Base-by-base conservation (phyloP, 23 tunicate genomes). In the Halocynthia aurantium region DNA sequence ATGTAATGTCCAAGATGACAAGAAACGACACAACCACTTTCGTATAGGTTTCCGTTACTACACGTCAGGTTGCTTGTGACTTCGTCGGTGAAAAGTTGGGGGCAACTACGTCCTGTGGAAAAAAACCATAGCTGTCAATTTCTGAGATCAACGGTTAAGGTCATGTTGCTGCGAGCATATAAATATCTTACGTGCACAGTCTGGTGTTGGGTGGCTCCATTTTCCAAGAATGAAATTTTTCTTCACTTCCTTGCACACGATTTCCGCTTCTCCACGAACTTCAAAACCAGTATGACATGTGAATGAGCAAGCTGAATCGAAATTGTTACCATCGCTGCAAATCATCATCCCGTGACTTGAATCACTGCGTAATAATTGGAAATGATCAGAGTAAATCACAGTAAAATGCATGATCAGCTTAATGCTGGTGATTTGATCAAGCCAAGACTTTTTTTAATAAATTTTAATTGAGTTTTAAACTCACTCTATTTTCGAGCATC, bases 281-380 rank as follows among this genome's bases (percentile, higher is more conserved):
- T 56, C 64, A 54, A 52, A 74, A 22, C 78, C 78, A 22, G 20
- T 22, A 8, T 74, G 17, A 6, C 78, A 74, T 15, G 18, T 8
- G 31, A 74, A 74, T n/a, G 78, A 52, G 6, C 78, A 74, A 54
- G 55, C 20, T 13, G 78, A 74, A 8, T 49, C 57, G 56, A 74
- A 51, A 20, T 65, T 65, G 2, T 20, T 20, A 9, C 49, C 49
- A 9, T 65, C 70, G 70, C 17, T 65, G 19, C 70, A 65, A 6
- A 49, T 65, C 70, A 65, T 65, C 19, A 49, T 65, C 10, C 70
- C 70, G 31, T 65, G 31, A 65, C 31, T 49, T 65, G 70, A 6
- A 20, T 15, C 49, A 20, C 70, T 65, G 70, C 19, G 31, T 20
- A 31, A 31, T 31, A 31, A 31, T 31, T 31, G 44, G 44, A 31